phyloP scores from a whole-genome alignment of 2,888 invertebrate genomes.

The Dryobotodes eremita region DNA sequence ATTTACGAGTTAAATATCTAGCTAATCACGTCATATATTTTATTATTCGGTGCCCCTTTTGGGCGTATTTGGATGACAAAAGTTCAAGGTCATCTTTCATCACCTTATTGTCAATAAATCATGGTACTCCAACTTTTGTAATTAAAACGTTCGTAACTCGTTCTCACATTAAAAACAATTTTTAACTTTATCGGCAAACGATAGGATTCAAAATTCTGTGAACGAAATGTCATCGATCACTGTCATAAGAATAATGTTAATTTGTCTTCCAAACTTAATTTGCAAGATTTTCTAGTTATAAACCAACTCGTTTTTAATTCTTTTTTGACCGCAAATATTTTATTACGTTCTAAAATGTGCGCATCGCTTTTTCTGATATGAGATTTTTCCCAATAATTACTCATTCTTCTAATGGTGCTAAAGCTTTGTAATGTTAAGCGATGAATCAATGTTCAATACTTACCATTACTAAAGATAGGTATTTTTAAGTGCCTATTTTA shows the following conservation, averaged over 20 bases:
- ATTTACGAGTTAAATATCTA: conserved; percentile 5
- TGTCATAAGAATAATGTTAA: conserved; percentile 6
- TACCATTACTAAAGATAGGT: not conserved
- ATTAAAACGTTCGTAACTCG: conserved; percentile 30
- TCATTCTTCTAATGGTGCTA: not conserved
- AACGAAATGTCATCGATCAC: conserved; percentile 11
- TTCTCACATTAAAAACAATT: conserved; percentile 13
- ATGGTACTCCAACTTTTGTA: conserved; percentile 16
- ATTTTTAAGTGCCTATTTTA: not conserved
- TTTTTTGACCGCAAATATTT: not conserved
- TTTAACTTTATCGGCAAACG: not conserved
- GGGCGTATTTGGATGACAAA: conserved; percentile 47
- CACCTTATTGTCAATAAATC: conserved; percentile 56
- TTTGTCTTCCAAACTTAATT: conserved; percentile 8
- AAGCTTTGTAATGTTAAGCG: not conserved
- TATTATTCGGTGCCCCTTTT: conserved; percentile 39
- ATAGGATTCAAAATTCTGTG: conserved; percentile 4
- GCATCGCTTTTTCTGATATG: conserved; percentile 11
- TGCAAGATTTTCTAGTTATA: conserved; percentile 2
- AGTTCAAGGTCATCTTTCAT: conserved; percentile 60
- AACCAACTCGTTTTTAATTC: conserved; percentile 13
- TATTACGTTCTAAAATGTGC: conserved; percentile 20
- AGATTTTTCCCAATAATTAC: not conserved
- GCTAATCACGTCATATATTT: conserved; percentile 11
- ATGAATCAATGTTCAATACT: conserved; percentile 9